Evolutionary conservation across 2,888 invertebrate species (phyloP).

Genomic region (Tenthredo amoena): DNA sequence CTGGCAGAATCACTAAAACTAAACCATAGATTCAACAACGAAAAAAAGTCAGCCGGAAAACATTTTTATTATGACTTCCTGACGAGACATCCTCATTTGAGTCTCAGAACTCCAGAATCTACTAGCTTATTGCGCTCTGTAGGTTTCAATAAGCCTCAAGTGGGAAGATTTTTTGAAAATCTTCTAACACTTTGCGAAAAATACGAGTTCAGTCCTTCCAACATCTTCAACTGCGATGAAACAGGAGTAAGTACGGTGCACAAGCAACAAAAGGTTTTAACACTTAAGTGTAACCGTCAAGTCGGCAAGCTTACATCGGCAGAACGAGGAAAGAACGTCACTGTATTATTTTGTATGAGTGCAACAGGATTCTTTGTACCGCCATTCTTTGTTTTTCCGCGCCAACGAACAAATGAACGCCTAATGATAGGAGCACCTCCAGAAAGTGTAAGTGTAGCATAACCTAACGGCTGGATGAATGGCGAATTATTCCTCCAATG

Average conservation of each 20-base stretch:
- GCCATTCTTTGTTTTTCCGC: constrained; percentile 60
- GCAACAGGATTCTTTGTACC: constrained; percentile 57
- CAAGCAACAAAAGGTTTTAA: constrained; percentile 56
- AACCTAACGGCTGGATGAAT: constrained; percentile 60
- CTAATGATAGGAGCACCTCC: constrained; percentile 59
- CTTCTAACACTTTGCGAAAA: constrained; percentile 18
- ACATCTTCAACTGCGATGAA: constrained; percentile 56
- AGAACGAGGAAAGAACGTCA: constrained; percentile 61
- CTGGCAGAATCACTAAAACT: constrained; percentile 51
- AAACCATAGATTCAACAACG: constrained; percentile 45
- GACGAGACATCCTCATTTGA: constrained; percentile 39
- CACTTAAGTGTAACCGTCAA: constrained; percentile 58
- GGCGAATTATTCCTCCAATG: constrained; percentile 56
- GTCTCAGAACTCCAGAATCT: constrained; percentile 48
- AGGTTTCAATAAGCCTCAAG: constrained; percentile 41
- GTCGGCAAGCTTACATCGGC: constrained; percentile 61
- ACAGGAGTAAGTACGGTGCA: constrained; percentile 57
- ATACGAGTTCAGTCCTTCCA: constrained; percentile 14
- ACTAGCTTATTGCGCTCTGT: constrained; percentile 47
- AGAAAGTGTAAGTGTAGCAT: constrained; percentile 55
- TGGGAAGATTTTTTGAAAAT: constrained; percentile 6
- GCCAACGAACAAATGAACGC: constrained; percentile 57
- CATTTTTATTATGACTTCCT: constrained; percentile 53
- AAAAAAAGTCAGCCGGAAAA: constrained; percentile 40
- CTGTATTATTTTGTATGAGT: constrained; percentile 58